Percentiles rank a stretch among this genome's conserved stretches.
These are phyloP conservation scores for Oscarella lobularis DNA, from an alignment of 37 sponge, comb jelly and placozoan species.

Conservation along the genomic window DNA sequence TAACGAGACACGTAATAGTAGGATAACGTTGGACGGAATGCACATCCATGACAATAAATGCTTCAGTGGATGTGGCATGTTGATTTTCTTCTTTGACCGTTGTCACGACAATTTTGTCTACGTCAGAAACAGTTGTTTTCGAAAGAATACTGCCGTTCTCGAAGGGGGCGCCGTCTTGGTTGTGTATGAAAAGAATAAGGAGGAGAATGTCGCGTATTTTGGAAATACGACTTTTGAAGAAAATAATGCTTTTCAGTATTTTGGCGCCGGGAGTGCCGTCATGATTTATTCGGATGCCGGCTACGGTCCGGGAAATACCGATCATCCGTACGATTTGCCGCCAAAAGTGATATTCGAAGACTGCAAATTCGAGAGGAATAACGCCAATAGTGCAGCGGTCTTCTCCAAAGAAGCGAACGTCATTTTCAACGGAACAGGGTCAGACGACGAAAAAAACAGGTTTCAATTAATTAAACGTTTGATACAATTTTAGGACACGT, in stretches of 20 bases:
- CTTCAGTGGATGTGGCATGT: not conserved
- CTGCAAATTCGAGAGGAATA: not conserved
- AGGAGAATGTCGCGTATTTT: not conserved
- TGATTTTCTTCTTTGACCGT: not conserved
- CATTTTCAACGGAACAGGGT: not conserved
- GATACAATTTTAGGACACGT: too few relatives aligned
- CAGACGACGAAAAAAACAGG: too few relatives aligned
- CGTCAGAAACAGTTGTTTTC: not conserved
- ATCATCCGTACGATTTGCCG: not conserved
- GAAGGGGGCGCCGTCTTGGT: not conserved
- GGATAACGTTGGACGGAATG: not conserved
- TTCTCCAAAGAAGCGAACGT: not conserved
- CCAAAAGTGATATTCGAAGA: not conserved
- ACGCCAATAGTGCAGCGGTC: not conserved
- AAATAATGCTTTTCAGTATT: not conserved
- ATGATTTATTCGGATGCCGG: not conserved
- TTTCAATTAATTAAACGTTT: too few relatives aligned
- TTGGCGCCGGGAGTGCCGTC: not conserved
- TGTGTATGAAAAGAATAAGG: not conserved
- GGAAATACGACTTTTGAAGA: not conserved
- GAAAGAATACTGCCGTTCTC: not conserved
- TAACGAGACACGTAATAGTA: not conserved
- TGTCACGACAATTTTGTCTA: not conserved
- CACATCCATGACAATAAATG: not conserved
- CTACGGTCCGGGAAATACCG: not conserved